A percentile compares a stretch with the other conserved stretches of the same genome.
Conservation (phyloP, 2,113 vertebrate species). For the Bettongia penicillata region DNA sequence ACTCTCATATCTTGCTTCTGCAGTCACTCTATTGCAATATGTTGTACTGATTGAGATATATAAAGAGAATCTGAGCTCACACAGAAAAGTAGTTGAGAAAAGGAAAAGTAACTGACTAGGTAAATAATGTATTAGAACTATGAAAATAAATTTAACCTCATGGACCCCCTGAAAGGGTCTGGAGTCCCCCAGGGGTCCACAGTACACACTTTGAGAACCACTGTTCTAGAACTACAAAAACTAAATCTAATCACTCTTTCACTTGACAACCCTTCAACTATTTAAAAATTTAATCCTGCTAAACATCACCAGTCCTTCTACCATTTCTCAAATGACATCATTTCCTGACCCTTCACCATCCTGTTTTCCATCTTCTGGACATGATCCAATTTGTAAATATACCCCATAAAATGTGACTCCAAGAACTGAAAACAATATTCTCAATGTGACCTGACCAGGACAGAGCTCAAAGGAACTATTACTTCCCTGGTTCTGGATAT, state of each 20-base stretch:
- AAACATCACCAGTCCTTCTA: background rate
- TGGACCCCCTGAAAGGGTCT: background rate
- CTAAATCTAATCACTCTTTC: background rate
- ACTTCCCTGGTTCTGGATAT: background rate
- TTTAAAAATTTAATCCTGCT: background rate
- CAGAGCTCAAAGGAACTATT: background rate
- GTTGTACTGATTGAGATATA: background rate
- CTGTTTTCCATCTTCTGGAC: background rate
- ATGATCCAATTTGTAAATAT: background rate
- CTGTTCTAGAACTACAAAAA: background rate
- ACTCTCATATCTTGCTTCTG: background rate
- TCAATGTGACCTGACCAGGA: background rate
- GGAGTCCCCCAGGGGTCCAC: background rate
- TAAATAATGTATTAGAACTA: background rate
- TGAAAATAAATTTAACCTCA: background rate
- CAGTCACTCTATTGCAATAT: background rate
- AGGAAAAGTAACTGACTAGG: background rate
- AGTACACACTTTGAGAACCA: background rate
- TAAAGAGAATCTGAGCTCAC: background rate
- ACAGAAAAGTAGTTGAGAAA: background rate
- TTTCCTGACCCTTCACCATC: background rate
- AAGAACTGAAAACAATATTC: background rate
- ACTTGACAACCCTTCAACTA: background rate
- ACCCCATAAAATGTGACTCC: background rate
- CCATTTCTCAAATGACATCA: background rate